These are phyloP conservation scores for Lacerta viridis DNA, from an alignment of 2,797 vertebrate genomes.

Conservation along the genomic window DNA sequence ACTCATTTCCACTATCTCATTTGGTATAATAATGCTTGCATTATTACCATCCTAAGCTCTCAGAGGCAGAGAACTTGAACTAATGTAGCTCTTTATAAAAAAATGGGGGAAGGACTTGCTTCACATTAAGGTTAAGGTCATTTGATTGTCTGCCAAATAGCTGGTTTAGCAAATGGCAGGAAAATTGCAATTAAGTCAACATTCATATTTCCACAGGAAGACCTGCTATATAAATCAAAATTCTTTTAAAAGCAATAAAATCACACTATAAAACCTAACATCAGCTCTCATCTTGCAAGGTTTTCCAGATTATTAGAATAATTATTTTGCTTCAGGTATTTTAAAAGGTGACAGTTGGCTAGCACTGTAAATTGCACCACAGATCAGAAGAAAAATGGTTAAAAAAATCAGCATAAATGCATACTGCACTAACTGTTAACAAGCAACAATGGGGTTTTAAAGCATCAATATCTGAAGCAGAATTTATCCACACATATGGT, in stretches of 20 bases:
- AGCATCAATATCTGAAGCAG: not conserved
- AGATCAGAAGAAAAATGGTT: conserved; percentile 5
- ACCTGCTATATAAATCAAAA: conserved; percentile 42
- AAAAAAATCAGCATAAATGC: not conserved
- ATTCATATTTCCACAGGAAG: conserved; percentile 40
- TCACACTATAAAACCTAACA: conserved; percentile 18
- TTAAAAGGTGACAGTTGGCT: conserved; percentile 31
- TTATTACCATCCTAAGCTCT: conserved; percentile 4
- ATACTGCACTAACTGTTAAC: not conserved
- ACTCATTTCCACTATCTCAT: conserved; percentile 13
- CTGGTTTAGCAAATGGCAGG: conserved; percentile 37
- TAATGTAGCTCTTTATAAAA: not conserved
- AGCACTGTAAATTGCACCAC: not conserved
- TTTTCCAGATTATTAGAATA: conserved; percentile 41
- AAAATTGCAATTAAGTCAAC: conserved; percentile 36
- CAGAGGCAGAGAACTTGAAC: not conserved
- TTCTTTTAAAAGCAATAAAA: conserved; percentile 41
- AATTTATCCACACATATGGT: not conserved
- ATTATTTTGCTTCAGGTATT: conserved; percentile 38
- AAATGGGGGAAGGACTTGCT: not conserved
- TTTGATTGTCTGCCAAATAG: conserved; percentile 42
- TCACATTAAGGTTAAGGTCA: conserved; percentile 35
- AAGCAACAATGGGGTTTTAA: conserved; percentile 3
- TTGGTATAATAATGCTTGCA: conserved; percentile 6
- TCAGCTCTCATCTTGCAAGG: conserved; percentile 24